Conservation (phyloP, 2,113 vertebrate genomes). For the Oceanites oceanicus region DNA sequence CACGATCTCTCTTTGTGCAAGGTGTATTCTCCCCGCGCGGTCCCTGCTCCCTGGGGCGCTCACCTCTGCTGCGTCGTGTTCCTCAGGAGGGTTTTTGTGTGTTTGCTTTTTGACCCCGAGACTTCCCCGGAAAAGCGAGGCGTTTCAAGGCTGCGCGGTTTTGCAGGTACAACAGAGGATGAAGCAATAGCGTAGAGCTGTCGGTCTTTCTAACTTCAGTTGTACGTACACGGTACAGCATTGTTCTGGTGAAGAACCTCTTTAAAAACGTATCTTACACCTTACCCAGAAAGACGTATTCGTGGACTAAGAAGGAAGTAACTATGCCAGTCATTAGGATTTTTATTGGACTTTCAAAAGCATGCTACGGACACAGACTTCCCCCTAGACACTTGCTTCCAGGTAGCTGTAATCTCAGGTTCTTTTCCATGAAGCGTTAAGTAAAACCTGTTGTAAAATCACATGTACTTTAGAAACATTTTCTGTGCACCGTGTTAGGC, state of each 20-base stretch:
- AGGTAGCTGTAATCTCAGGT: neutral
- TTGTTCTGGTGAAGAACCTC: neutral
- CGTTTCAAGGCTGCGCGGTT: fast-evolving
- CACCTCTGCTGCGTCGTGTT: fast-evolving
- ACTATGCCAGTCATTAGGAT: neutral
- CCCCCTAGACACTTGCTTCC: neutral
- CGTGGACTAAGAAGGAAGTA: neutral
- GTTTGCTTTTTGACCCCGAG: neutral
- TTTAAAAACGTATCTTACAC: neutral
- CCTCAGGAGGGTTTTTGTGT: neutral
- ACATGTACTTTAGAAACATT: slow-evolving; percentile 47
- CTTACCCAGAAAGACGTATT: neutral
- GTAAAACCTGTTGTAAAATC: neutral
- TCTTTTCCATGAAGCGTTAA: neutral
- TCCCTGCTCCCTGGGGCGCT: neutral
- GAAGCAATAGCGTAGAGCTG: fast-evolving
- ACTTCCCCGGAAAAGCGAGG: neutral
- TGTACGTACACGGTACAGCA: fast-evolving
- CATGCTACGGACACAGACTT: fast-evolving
- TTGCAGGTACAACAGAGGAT: neutral
- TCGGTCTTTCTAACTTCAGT: neutral
- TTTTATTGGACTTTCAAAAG: neutral
- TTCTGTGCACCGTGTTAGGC: slow-evolving; percentile 38
- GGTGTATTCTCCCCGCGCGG: neutral
- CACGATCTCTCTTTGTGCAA: neutral